Conservation (phyloP, 2,113 vertebrate genomes). For the Gymnorhina tibicen region DNA sequence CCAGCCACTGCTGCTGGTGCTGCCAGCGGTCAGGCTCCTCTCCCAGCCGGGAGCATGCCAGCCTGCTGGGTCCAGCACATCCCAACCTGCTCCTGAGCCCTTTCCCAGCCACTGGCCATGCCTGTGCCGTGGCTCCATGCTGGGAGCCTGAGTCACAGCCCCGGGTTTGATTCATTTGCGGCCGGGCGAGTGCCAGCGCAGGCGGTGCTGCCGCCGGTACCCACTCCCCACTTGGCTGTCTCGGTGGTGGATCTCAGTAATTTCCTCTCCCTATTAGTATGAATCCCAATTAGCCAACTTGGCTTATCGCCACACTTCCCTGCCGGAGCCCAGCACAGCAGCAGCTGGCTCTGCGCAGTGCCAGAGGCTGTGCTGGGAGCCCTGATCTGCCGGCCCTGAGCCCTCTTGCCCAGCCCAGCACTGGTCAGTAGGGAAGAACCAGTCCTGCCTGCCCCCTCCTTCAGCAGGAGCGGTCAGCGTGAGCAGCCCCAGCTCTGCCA, state of each 20-base stretch:
- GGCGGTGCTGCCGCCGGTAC: neutral
- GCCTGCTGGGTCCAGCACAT: neutral
- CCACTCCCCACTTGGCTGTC: neutral
- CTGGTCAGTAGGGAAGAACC: neutral
- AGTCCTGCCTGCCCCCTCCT: neutral
- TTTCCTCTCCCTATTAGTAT: neutral
- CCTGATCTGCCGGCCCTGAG: accelerated
- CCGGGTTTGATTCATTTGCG: neutral
- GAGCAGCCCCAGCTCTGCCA: neutral
- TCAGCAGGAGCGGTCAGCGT: neutral
- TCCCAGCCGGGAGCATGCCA: neutral
- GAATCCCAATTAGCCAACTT: neutral
- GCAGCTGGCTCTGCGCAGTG: neutral
- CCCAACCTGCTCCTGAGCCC: neutral
- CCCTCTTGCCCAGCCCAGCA: accelerated
- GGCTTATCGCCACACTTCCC: neutral
- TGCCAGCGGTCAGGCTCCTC: accelerated
- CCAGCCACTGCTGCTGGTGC: accelerated
- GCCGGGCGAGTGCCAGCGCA: neutral
- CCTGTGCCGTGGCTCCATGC: accelerated
- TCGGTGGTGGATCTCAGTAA: neutral
- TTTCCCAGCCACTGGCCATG: neutral
- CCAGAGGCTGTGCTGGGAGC: neutral
- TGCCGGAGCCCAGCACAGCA: accelerated
- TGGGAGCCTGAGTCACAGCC: neutral